These are phyloP conservation scores for Hyperoplus immaculatus DNA, from an alignment of 2,797 vertebrate species.

Conservation along the genomic window DNA sequence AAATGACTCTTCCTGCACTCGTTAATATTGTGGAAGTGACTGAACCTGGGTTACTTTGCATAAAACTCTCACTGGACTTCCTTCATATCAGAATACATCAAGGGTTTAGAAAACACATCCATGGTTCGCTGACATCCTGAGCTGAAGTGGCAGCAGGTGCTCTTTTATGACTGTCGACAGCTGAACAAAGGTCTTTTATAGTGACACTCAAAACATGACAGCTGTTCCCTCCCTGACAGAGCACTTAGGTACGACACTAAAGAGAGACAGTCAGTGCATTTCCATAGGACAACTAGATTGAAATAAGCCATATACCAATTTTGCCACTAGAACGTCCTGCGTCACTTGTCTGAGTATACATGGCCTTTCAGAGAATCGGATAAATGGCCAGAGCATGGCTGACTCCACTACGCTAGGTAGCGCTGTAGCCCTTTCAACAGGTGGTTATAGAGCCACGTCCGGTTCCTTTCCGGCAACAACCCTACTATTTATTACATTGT, in stretches of 20 bases:
- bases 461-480: too few species aligned
- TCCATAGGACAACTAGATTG: not conserved
- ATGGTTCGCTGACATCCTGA: not conserved
- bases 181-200: not conserved
- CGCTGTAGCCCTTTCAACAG: too few species aligned
- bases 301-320: not conserved
- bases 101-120: not conserved
- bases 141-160: slow-evolving; percentile 38
- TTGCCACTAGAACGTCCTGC: too few species aligned
- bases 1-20: not conserved
- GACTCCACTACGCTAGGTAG: too few species aligned
- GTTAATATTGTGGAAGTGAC: not conserved
- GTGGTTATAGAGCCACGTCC: too few species aligned
- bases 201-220: not conserved
- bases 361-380: too few species aligned
- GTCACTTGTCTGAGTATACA: too few species aligned
- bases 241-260: not conserved
- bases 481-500: too few species aligned
- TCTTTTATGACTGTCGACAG: slow-evolving; percentile 40
- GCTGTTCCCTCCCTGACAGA: slow-evolving; percentile 8
- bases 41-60: not conserved
- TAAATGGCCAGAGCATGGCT: too few species aligned
- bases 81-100: not conserved
- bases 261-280: not conserved
- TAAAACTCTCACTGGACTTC: not conserved